Evolutionary conservation across 30 jellyfish, hydroid and myxozoan species (phyloP).

Genomic region (Hydractinia echinata): DNA sequence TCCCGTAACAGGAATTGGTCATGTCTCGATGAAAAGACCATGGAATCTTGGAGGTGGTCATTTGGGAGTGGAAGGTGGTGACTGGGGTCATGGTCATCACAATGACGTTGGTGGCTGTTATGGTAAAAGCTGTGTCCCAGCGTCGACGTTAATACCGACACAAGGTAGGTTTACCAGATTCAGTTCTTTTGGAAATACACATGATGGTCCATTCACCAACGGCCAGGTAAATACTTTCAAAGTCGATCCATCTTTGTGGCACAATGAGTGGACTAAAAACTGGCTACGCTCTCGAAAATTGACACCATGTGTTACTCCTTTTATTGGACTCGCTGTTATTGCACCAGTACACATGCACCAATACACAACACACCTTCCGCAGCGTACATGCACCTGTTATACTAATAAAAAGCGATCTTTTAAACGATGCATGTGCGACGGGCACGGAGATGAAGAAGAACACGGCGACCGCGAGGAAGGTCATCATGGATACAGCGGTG

Average conservation of each 20-base stretch:
- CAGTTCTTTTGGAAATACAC: neutral
- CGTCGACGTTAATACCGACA: neutral
- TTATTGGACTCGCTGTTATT: neutral
- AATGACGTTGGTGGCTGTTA: constrained; percentile 2
- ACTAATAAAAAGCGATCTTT: neutral
- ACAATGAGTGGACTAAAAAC: constrained; percentile 1
- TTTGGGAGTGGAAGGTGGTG: neutral
- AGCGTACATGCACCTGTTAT: neutral
- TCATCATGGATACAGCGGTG: constrained; percentile 20
- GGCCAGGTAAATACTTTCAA: constrained; percentile 1
- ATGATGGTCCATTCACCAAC: neutral
- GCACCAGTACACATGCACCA: neutral
- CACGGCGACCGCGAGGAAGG: constrained; percentile 5
- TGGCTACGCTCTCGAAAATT: neutral
- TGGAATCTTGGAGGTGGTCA: constrained; percentile 13
- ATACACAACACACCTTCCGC: neutral
- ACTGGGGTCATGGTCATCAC: neutral
- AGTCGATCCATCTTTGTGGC: constrained; percentile 5
- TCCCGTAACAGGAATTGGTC: constrained; percentile 31
- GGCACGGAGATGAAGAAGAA: constrained; percentile 41
- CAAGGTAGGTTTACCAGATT: constrained; percentile 4
- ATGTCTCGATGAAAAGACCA: constrained; percentile 3
- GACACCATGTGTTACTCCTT: constrained; percentile 3
- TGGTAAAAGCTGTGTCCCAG: neutral
- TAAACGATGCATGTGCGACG: neutral